phyloP scores from a whole-genome alignment of 2,888 invertebrate species.

The Tortrix viridana region DNA sequence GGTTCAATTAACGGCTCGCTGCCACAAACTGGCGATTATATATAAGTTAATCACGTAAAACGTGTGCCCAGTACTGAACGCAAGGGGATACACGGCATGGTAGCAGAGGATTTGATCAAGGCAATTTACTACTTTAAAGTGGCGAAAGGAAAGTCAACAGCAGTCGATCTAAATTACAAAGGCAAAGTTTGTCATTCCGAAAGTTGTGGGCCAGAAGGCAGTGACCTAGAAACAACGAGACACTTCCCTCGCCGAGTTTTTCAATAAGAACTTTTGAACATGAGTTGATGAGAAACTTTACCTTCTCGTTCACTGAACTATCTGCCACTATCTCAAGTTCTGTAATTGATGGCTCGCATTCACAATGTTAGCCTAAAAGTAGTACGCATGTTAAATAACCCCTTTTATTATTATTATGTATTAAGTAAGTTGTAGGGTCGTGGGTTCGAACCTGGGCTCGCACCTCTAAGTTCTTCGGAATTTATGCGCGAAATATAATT shows the following conservation, averaged over 20 bases:
- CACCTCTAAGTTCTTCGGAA: too few species aligned
- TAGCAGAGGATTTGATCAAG: slow-evolving; percentile 32
- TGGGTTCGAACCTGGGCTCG: too few species aligned
- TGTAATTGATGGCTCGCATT: slow-evolving; percentile 45
- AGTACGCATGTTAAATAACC: background rate
- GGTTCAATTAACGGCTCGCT: slow-evolving; percentile 15
- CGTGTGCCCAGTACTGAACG: too few species aligned
- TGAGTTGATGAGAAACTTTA: slow-evolving; percentile 59
- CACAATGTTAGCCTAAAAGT: background rate
- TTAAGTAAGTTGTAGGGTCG: too few species aligned
- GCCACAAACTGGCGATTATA: too few species aligned
- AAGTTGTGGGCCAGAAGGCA: slow-evolving; percentile 53
- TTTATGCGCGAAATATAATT: too few species aligned
- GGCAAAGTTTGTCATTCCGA: slow-evolving; percentile 57
- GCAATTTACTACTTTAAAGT: slow-evolving; percentile 50
- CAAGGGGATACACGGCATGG: slow-evolving; percentile 16
- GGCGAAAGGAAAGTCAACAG: slow-evolving; percentile 52
- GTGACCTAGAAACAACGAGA: slow-evolving; percentile 65
- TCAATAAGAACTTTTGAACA: slow-evolving; percentile 68
- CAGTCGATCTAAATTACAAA: slow-evolving; percentile 58
- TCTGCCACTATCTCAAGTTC: slow-evolving; percentile 34
- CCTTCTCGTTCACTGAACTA: slow-evolving; percentile 47
- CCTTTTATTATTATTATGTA: background rate
- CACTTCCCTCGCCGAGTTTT: slow-evolving; percentile 63
- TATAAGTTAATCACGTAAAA: too few species aligned